A percentile compares a stretch with the other conserved stretches of the same genome.
These are phyloP conservation scores for Isichthys henryi DNA, from an alignment of 2,113 vertebrate species.

Conservation along the genomic window DNA sequence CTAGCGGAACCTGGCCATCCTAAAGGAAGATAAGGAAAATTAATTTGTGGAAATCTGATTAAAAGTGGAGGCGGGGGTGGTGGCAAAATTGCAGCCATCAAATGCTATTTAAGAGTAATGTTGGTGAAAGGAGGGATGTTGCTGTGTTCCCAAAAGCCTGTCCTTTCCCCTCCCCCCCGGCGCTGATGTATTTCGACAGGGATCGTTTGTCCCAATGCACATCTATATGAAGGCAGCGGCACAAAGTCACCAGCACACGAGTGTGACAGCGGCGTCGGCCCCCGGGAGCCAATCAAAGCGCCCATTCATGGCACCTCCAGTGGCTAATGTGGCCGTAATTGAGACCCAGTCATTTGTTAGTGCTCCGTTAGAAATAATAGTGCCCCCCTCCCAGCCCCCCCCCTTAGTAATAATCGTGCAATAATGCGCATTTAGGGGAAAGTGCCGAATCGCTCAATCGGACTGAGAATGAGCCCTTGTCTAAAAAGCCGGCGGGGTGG, in stretches of 20 bases:
- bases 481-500: not conserved
- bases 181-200: conserved; percentile 47
- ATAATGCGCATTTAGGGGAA: not conserved
- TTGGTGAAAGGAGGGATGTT: conserved; percentile 34
- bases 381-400: fast-evolving
- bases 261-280: not conserved
- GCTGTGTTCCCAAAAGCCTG: conserved; percentile 13
- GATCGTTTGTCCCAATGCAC: conserved; percentile 38
- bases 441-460: not conserved
- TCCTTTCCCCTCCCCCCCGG: conserved; percentile 39
- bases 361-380: not conserved
- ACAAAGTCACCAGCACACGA: not conserved
- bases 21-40: conserved; percentile 2
- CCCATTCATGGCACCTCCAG: not conserved
- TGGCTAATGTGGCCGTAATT: not conserved
- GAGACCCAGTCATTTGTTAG: not conserved
- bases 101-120: conserved; percentile 54
- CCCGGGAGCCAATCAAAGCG: not conserved
- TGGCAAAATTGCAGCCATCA: conserved; percentile 55
- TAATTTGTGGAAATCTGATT: conserved; percentile 46
- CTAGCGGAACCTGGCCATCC: not conserved
- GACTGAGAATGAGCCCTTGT: not conserved
- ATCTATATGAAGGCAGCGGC: not conserved
- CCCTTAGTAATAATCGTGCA: not conserved
- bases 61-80: conserved; percentile 34